Evolutionary conservation across 2,113 vertebrate species (phyloP).

Genomic region (Gambusia affinis): DNA sequence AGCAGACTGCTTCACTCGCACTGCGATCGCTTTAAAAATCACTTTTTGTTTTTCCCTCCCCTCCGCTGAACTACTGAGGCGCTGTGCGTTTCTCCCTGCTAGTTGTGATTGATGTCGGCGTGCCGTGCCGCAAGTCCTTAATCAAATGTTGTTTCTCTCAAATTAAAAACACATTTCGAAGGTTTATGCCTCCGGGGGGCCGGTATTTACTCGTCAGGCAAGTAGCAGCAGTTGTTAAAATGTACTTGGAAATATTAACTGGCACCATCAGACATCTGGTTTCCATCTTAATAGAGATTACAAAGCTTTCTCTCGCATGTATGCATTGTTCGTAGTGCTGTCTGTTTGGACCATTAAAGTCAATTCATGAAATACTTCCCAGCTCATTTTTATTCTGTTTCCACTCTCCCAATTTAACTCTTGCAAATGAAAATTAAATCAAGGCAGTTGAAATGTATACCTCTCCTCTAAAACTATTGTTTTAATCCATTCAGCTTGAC

Average conservation of each 20-base stretch:
- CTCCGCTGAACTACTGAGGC: slow-evolving; percentile 23
- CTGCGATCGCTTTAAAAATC: slow-evolving; percentile 56
- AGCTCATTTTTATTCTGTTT: neutral
- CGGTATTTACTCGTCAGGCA: neutral
- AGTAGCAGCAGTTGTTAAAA: slow-evolving; percentile 1
- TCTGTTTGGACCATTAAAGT: neutral
- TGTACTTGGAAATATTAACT: neutral
- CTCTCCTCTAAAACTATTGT: too few species aligned
- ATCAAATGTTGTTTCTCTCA: slow-evolving; percentile 49
- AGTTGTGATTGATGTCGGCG: slow-evolving; percentile 33
- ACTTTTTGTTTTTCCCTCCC: slow-evolving; percentile 35
- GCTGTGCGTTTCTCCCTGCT: slow-evolving; percentile 38
- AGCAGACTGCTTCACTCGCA: slow-evolving; percentile 50
- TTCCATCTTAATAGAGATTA: neutral
- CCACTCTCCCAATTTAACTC: neutral
- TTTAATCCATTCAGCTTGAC: too few species aligned
- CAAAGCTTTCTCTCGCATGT: neutral
- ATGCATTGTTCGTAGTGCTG: neutral
- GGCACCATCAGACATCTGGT: neutral
- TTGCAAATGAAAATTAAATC: neutral
- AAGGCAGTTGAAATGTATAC: too few species aligned
- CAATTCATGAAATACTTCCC: neutral
- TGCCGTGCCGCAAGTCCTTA: slow-evolving; percentile 20
- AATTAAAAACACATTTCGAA: slow-evolving; percentile 48
- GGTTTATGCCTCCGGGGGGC: neutral